Percentiles rank a stretch among this genome's conserved stretches.
Evolutionary conservation across 1,140 invertebrate species (phyloP).

Genomic region (Drosophila cardini): DNA sequence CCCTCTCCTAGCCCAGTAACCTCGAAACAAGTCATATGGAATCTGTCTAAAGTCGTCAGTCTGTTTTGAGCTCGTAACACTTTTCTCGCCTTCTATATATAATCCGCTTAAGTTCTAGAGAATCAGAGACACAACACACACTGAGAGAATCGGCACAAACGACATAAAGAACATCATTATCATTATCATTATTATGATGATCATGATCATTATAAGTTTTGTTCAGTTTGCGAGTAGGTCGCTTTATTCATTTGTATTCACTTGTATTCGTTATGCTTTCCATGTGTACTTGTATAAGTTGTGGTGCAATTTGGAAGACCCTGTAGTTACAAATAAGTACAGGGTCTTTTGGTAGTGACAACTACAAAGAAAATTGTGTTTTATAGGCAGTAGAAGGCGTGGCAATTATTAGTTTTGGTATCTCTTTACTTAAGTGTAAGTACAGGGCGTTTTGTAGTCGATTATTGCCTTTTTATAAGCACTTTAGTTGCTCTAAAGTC

Average conservation of each 20-base stretch:
- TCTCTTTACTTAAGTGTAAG: too few species aligned
- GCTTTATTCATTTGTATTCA: conserved; percentile 25
- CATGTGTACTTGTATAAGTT: conserved; percentile 14
- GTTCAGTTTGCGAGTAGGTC: conserved; percentile 35
- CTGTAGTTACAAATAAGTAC: too few species aligned
- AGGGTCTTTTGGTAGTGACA: too few species aligned
- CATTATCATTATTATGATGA: conserved; percentile 47
- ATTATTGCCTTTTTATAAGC: conserved; percentile 33
- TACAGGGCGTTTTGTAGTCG: too few species aligned
- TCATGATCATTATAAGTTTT: conserved; percentile 40
- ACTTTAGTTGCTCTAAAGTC: conserved; percentile 53
- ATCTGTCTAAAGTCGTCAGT: conserved; percentile 31
- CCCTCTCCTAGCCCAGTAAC: conserved; percentile 61
- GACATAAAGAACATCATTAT: conserved; percentile 29
- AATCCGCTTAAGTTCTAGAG: conserved; percentile 77
- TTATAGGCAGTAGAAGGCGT: too few species aligned
- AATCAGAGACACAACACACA: conserved; percentile 64
- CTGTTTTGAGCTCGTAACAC: conserved; percentile 68
- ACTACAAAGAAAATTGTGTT: too few species aligned
- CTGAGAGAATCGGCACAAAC: conserved; percentile 23
- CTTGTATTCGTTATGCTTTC: conserved; percentile 72
- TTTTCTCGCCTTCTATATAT: conserved; percentile 57
- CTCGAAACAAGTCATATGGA: conserved; percentile 67
- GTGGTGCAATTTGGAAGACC: too few species aligned
- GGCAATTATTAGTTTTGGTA: too few species aligned